Conservation (phyloP, 2,888 invertebrate genomes). For the Merodon equestris region DNA sequence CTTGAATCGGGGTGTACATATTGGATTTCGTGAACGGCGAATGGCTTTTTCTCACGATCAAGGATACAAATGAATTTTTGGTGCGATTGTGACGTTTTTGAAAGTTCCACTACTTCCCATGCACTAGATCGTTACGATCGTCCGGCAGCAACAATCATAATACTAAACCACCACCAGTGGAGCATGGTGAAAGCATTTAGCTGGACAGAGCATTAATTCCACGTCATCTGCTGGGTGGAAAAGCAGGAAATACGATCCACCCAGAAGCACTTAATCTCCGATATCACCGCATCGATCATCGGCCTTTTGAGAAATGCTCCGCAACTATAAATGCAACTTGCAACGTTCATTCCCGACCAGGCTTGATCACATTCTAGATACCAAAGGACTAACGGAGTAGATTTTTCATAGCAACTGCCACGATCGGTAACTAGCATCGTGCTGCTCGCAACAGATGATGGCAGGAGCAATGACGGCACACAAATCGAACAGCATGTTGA, state of each 20-base stretch:
- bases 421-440: too few relatives aligned
- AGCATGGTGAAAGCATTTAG: slow-evolving; percentile 58
- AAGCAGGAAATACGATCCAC: slow-evolving; percentile 56
- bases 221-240: neutral
- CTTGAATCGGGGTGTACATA: slow-evolving; percentile 20
- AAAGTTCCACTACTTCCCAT: too few relatives aligned
- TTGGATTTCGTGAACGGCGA: neutral
- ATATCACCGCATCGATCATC: slow-evolving; percentile 63
- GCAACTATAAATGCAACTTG: too few relatives aligned
- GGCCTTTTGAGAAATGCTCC: slow-evolving; percentile 36
- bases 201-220: slow-evolving; percentile 51
- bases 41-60: slow-evolving; percentile 44
- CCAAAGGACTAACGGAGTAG: too few relatives aligned
- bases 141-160: neutral
- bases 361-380: too few relatives aligned
- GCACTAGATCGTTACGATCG: too few relatives aligned
- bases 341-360: too few relatives aligned
- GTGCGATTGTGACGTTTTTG: slow-evolving; percentile 19
- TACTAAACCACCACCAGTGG: neutral
- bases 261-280: slow-evolving; percentile 58
- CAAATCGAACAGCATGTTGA: slow-evolving; percentile 51
- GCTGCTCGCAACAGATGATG: too few relatives aligned
- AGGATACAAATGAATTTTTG: slow-evolving; percentile 27
- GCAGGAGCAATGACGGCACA: too few relatives aligned
- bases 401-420: too few relatives aligned